phyloP scores from a whole-genome alignment of 2,113 vertebrate genomes.

The Ochotona curzoniae region DNA sequence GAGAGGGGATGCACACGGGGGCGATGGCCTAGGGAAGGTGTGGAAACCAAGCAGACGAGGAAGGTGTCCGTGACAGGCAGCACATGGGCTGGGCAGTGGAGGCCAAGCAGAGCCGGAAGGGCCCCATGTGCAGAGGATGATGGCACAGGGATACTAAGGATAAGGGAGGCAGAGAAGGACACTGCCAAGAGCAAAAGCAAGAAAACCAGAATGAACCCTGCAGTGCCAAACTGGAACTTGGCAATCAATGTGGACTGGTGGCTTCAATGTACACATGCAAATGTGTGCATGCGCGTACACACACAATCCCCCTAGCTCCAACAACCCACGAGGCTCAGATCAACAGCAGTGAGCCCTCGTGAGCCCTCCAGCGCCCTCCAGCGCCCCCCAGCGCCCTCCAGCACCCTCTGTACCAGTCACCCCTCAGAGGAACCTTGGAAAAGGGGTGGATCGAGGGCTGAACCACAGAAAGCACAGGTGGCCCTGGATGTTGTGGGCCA shows the following conservation, averaged over 20 bases:
- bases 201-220: neutral
- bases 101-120: neutral
- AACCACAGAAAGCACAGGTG: neutral
- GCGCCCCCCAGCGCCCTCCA: no score
- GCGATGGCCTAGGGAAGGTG: no score
- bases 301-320: no score
- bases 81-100: neutral
- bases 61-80: no score
- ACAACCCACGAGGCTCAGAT: no score
- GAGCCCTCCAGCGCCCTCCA: no score
- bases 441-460: neutral
- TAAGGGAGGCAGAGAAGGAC: neutral
- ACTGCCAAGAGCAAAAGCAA: neutral
- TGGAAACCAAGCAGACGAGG: no score
- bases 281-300: no score
- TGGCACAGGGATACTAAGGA: neutral
- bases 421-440: neutral
- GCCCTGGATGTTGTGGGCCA: accelerated
- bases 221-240: no score
- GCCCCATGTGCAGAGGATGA: accelerated
- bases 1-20: accelerated
- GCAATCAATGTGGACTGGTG: no score
- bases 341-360: no score
- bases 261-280: neutral
- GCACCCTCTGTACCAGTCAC: neutral